phyloP scores from a whole-genome alignment of 2,888 invertebrate genomes.

The Apodemia hepburni region DNA sequence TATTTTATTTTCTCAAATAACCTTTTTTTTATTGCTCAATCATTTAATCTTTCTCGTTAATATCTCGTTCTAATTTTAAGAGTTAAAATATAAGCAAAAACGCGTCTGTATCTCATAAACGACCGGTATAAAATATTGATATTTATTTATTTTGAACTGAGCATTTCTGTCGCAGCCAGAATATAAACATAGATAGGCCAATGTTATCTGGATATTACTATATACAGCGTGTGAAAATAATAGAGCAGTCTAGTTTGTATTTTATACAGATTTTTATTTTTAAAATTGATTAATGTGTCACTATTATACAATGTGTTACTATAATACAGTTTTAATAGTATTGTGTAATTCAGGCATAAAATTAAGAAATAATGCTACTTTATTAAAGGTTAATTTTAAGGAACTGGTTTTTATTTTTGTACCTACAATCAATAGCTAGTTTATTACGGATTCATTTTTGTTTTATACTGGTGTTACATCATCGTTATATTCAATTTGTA shows the following conservation, averaged over 20 bases:
- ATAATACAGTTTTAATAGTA: too few relatives aligned
- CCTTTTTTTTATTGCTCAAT: constrained; percentile 6
- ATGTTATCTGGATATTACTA: constrained; percentile 27
- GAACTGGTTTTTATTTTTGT: too few relatives aligned
- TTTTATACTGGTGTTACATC: too few relatives aligned
- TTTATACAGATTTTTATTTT: neutral
- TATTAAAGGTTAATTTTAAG: too few relatives aligned
- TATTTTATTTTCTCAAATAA: neutral
- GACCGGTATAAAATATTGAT: constrained; percentile 4
- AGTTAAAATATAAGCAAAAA: neutral
- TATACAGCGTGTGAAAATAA: constrained; percentile 3
- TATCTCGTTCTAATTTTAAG: neutral
- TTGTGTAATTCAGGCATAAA: too few relatives aligned
- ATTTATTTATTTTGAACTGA: constrained; percentile 5
- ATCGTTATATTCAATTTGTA: too few relatives aligned
- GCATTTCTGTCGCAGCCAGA: constrained; percentile 20
- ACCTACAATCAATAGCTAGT: too few relatives aligned
- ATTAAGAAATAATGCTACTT: too few relatives aligned
- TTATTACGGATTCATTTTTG: too few relatives aligned
- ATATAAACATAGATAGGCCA: constrained; percentile 27
- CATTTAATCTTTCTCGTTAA: neutral
- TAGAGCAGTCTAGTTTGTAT: neutral
- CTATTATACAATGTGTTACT: too few relatives aligned
- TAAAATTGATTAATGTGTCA: too few relatives aligned
- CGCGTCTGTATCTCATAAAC: constrained; percentile 16